These are phyloP conservation scores for Petrosia ficiformis DNA, from an alignment of 37 sponge, comb jelly and placozoan species.

Conservation along the genomic window DNA sequence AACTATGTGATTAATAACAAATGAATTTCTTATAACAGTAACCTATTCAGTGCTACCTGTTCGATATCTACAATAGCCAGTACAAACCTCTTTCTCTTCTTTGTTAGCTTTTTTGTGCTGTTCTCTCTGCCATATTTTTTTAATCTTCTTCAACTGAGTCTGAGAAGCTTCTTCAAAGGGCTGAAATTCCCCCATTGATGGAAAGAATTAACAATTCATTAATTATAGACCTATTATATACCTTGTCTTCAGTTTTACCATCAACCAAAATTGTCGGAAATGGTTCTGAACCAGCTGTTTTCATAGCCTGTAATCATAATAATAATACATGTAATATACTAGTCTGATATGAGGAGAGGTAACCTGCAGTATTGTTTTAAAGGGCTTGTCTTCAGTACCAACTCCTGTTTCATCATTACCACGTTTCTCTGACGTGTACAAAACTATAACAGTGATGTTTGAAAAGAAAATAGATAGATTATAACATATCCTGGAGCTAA, in stretches of 20 bases:
- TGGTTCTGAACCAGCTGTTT: slow-evolving; percentile 57
- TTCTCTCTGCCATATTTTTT: slow-evolving; percentile 72
- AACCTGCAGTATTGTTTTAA: slow-evolving; percentile 85
- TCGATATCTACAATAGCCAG: background rate
- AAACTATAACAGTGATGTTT: slow-evolving; percentile 10
- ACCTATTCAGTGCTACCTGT: no score
- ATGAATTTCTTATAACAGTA: no score
- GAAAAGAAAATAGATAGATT: no score
- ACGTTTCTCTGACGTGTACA: slow-evolving; percentile 83
- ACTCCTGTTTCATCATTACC: slow-evolving; percentile 86
- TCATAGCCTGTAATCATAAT: slow-evolving; percentile 54
- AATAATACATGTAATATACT: background rate
- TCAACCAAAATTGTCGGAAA: slow-evolving; percentile 83
- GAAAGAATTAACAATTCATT: background rate
- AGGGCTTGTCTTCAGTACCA: slow-evolving; percentile 79
- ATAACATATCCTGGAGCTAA: no score
- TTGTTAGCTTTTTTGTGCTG: slow-evolving; percentile 43
- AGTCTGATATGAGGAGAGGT: no score
- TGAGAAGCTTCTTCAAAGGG: slow-evolving; percentile 69
- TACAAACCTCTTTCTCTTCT: slow-evolving; percentile 45
- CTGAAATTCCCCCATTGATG: slow-evolving; percentile 10
- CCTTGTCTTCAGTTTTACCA: slow-evolving; percentile 72
- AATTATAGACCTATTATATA: slow-evolving; percentile 11
- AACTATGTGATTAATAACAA: no score
- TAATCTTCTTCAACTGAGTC: slow-evolving; percentile 92